phyloP scores from a whole-genome alignment of 2,888 invertebrate species.

The Rhorus exstirpatorius region DNA sequence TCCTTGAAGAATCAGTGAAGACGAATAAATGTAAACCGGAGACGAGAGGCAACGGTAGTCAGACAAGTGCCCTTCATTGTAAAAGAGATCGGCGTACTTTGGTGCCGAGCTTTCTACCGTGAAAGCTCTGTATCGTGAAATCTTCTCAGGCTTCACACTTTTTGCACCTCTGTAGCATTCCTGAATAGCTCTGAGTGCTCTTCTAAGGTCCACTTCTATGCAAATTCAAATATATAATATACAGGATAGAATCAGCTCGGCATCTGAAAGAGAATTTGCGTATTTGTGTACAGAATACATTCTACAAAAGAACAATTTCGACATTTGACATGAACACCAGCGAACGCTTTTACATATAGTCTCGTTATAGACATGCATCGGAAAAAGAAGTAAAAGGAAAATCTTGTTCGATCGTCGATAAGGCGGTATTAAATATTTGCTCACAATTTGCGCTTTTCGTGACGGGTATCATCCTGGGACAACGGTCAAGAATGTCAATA shows the following conservation, averaged over 20 bases:
- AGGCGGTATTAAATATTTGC: no score
- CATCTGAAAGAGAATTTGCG: no score
- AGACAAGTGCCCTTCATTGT: constrained; percentile 59
- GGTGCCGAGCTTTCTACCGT: constrained; percentile 22
- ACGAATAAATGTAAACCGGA: not conserved
- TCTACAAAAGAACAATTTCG: no score
- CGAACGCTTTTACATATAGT: no score
- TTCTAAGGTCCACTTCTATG: constrained; percentile 12
- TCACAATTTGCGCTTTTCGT: no score
- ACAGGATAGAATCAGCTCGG: not conserved
- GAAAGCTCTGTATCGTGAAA: constrained; percentile 28
- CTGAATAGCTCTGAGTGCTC: constrained; percentile 39
- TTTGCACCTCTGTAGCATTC: constrained; percentile 32
- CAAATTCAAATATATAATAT: constrained; percentile 28
- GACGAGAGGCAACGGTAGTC: constrained; percentile 1
- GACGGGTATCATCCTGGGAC: no score
- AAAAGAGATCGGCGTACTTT: constrained; percentile 25
- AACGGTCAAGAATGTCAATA: no score
- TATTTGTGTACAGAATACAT: no score
- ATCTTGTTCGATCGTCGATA: no score
- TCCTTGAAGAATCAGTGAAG: constrained; percentile 36
- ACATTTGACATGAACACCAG: no score
- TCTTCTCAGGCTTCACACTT: constrained; percentile 8
- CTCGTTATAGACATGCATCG: no score
- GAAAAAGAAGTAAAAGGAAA: no score